These are phyloP conservation scores for Centropyge bicolor DNA, from an alignment of 2,797 vertebrate genomes.

Conservation along the genomic window DNA sequence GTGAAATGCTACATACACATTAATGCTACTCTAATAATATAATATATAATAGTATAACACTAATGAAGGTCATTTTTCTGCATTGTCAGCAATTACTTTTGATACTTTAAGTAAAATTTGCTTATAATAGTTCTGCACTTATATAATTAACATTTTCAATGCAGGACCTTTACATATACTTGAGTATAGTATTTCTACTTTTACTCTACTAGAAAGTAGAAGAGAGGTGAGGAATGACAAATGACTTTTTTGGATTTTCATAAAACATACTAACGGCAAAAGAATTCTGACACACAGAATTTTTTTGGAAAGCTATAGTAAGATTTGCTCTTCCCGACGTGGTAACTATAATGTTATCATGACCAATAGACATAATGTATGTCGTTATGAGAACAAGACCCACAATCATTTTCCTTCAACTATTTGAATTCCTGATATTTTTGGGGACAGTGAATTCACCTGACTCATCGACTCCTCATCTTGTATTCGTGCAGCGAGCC, in stretches of 20 bases:
- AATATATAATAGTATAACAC: no score
- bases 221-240: background rate
- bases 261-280: background rate
- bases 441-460: background rate
- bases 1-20: no score
- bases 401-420: background rate
- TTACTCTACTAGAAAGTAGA: background rate
- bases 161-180: no score
- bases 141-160: no score
- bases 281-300: no score
- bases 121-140: no score
- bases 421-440: background rate
- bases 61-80: no score
- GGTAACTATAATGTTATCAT: background rate
- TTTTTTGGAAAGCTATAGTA: no score
- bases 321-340: background rate
- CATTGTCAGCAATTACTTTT: no score
- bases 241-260: background rate
- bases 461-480: background rate
- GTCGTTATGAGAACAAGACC: background rate
- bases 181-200: background rate
- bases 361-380: background rate
- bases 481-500: slow-evolving; percentile 4
- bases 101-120: no score
- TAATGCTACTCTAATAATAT: no score